phyloP scores from a whole-genome alignment of 2,888 invertebrate genomes.

The Drosophila kambysellisi region DNA sequence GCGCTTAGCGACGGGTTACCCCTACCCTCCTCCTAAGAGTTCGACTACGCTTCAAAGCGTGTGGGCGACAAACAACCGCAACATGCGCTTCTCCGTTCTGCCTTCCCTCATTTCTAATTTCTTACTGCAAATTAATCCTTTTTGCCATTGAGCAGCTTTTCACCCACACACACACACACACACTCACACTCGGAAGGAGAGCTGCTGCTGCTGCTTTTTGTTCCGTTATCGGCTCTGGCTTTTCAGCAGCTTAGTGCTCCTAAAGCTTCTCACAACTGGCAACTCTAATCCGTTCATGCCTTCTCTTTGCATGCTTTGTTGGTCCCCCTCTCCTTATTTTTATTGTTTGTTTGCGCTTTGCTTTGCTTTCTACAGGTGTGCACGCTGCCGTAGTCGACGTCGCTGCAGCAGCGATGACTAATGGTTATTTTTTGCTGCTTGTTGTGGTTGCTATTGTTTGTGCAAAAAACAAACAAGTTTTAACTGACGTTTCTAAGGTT shows the following conservation, averaged over 20 bases:
- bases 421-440: slow-evolving; percentile 54
- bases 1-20: slow-evolving; percentile 3
- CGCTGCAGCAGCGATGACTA: slow-evolving; percentile 63
- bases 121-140: slow-evolving; percentile 53
- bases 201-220: slow-evolving; percentile 6
- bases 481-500: slow-evolving; percentile 25
- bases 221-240: slow-evolving; percentile 40
- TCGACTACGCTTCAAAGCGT: slow-evolving; percentile 9
- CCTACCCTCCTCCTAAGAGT: slow-evolving; percentile 3
- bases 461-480: slow-evolving; percentile 48
- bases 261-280: slow-evolving; percentile 35
- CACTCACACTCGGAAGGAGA: neutral
- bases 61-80: slow-evolving; percentile 37
- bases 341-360: slow-evolving; percentile 51
- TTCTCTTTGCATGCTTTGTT: neutral
- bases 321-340: slow-evolving; percentile 15
- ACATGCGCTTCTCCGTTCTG: slow-evolving; percentile 17
- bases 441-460: slow-evolving; percentile 24
- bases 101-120: slow-evolving; percentile 1
- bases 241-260: slow-evolving; percentile 45
- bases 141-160: slow-evolving; percentile 28
- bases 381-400: slow-evolving; percentile 25
- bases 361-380: slow-evolving; percentile 77
- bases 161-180: slow-evolving; percentile 6
- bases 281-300: neutral